Conservation (phyloP, 2,797 vertebrate genomes). For the Trematocara caparti region DNA sequence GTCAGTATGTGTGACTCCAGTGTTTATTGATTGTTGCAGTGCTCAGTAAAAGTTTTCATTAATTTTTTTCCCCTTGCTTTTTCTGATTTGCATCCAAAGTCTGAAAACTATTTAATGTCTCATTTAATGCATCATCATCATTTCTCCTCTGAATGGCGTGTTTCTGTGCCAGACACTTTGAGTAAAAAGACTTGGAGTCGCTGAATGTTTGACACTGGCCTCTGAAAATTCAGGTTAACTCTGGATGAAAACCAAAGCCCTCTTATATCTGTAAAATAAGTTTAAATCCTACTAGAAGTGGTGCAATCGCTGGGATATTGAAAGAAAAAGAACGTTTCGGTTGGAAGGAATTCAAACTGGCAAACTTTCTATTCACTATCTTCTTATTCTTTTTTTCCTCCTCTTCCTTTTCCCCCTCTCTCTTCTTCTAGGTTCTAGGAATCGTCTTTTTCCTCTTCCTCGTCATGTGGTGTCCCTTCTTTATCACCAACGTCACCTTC, state of each 20-base stretch:
- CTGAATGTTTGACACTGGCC: neutral
- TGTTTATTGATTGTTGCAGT: neutral
- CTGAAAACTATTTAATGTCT: neutral
- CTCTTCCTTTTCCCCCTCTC: neutral
- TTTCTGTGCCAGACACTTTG: neutral
- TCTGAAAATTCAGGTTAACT: neutral
- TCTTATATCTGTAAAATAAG: neutral
- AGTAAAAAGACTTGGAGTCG: neutral
- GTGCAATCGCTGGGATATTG: neutral
- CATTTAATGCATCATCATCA: neutral
- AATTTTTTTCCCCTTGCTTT: neutral
- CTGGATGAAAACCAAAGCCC: neutral
- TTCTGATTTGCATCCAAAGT: neutral
- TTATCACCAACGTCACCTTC: constrained; percentile 94
- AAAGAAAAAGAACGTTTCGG: neutral
- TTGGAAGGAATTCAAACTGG: neutral
- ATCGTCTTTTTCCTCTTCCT: constrained; percentile 99
- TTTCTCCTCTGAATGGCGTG: neutral
- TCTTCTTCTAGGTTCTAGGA: constrained; percentile 79
- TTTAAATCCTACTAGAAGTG: neutral
- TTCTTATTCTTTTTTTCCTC: neutral
- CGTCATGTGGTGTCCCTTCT: constrained; percentile 98
- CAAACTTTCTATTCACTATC: neutral
- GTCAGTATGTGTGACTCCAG: neutral
- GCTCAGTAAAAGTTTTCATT: neutral